Evolutionary conservation across 2,113 vertebrate genomes (phyloP), one percentile per base, ranked within the genome.

Genomic region (Mastomys coucha): DNA sequence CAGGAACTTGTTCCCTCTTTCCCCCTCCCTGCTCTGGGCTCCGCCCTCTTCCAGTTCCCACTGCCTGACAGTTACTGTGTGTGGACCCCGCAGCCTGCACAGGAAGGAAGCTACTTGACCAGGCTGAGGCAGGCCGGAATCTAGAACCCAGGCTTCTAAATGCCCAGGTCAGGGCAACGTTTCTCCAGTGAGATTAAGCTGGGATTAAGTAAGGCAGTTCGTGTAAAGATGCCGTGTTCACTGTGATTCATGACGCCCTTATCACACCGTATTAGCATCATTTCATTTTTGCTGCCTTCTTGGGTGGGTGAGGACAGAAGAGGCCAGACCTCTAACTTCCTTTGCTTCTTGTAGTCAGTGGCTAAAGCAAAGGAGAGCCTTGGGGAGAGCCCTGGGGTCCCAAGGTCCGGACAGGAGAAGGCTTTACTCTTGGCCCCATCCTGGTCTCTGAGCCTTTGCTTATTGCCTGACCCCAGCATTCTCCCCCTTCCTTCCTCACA

Each of bases 201-300:
- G 49, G 91, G 95, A 96, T 96, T 92, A 97, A 84, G 84, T 90
- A 89, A 96, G 81, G 82, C 22, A 60, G 56, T 86, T 88, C 91
- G 36, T 77, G 77, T 88, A 86, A 92, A 96, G 85, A 96, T 63
- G 88, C 76, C 82, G 67, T 81, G 93, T 95, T 95, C 80, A 76
- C 93, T 88, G 82, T 92, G 94, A 91, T 88, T 93, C 92, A 94
- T 93, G 60, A 94, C 72, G 17, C 88, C 73, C 89, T 92, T 73
- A 89, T 42, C 76, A 84, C 1, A 7, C 72, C 11, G 73, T 90
- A 92, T 65, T 86, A 80, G 58, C 73, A 11, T 94, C 69, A n/a
- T 92, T 95, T 91, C 53, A 39, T 81, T 88, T 82, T 75, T 92
- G 51, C 80, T 75, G 39, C 93, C 93, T 95, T 92, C 88, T 85